Evolutionary conservation across 2,888 invertebrate species (phyloP), one percentile per base, ranked within the genome.

Genomic region (Heliconius ismenius): DNA sequence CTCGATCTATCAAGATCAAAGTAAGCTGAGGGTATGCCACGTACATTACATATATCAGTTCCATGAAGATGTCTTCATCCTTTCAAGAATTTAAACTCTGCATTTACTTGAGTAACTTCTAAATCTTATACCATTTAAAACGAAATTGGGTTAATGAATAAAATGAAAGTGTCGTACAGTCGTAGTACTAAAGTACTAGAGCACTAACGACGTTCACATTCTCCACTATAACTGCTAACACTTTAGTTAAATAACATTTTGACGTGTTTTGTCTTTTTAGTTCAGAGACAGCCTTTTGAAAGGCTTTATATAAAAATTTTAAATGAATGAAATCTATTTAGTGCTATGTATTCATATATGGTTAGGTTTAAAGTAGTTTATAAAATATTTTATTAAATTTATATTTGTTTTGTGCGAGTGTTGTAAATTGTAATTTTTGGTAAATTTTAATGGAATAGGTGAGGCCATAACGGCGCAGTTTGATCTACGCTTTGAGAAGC

Each of bases 161-260:
- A 26, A 65, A 24, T 76, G 54, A 65, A 76, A 72, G 36, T 75
- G 75, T 70, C 65, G 76, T 76, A 39, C 26, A 72, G 32, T 83
- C 82, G 73, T 77, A 78, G 75, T 73, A 68, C 74, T 75, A 9
- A 21, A 49, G 49, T 49, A 49, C 78, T 79, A 72, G 49, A 18
- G 78, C 72, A 79, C 77, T 80, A 80, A 81, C 79, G 76, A 77
- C 75, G 81, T 80, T 80, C 78, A 73, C 72, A 69, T 76, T 73
- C 75, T 78, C 77, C 18, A 21, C 49, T 49, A 49, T 21, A 49
- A 70, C 54, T 65, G n/a, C 65, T 21, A 11, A 32, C 26, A 60
- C 72, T 73, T 39, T 18, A 62, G 26, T 39, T 72, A 62, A 72
- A 36, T 78, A 75, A 76, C 76, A 78, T 74, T 78, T 78, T 75